phyloP scores from a whole-genome alignment of 2,888 invertebrate species.

The Melipona bicolor region DNA sequence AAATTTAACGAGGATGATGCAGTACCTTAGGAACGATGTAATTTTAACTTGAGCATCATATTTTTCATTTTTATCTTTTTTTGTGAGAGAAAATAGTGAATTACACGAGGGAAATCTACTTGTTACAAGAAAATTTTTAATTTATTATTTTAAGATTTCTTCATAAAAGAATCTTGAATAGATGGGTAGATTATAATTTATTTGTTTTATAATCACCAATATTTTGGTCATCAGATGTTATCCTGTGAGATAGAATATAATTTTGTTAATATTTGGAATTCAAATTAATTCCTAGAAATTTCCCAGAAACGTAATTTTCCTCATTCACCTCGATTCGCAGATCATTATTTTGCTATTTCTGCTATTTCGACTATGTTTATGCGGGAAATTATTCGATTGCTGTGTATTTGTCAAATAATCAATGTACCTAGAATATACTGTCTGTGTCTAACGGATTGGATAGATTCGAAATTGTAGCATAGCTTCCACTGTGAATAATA shows the following conservation, averaged over 20 bases:
- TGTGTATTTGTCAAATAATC: conserved; percentile 1
- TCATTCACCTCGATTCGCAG: background rate
- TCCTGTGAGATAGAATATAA: background rate
- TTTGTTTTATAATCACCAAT: background rate
- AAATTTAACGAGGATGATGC: background rate
- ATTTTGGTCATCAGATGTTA: background rate
- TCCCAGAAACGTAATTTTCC: background rate
- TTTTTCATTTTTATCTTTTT: background rate
- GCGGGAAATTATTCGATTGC: conserved; percentile 15
- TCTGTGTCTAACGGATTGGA: conserved; percentile 1
- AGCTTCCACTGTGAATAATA: conserved; percentile 16
- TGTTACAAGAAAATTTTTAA: background rate
- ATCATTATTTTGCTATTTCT: background rate
- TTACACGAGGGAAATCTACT: background rate
- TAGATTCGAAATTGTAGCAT: background rate
- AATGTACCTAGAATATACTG: background rate
- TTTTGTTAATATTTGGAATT: background rate
- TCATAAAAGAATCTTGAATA: too few relatives aligned
- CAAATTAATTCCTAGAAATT: background rate
- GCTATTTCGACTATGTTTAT: background rate
- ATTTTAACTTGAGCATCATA: background rate
- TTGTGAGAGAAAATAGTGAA: background rate
- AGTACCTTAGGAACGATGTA: background rate
- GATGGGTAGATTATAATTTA: too few relatives aligned
- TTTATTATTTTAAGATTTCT: too few relatives aligned